Base-by-base conservation (phyloP, 2,888 invertebrate genomes). In the Orthosia incerta region DNA sequence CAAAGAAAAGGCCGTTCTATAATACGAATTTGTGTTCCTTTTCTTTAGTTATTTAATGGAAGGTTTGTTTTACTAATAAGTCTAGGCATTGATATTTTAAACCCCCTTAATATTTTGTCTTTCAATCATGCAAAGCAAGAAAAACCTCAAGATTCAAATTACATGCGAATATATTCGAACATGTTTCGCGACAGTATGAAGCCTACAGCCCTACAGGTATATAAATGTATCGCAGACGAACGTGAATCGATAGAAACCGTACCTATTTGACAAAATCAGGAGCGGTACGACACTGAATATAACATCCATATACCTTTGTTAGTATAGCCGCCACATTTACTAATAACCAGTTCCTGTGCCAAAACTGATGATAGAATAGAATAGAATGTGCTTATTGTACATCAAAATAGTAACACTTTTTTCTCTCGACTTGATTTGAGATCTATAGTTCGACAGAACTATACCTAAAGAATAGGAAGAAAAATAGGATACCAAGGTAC, bases 241-340 rank as follows among this genome's bases (percentile, higher is more conserved):
- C 3, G 1, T 23, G 23, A 74, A 80, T 76, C 59, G 59, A 80
- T 64, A 74, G 45, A 75, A 80, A 50, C n/a, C 63, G n/a, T 64
- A 39, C 39, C 39, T 9, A 64, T 64, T 80, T 64, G 63, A 46
- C 59, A 56, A 69, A 68, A 81, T 60, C 51, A 20, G 55, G 57
- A 59, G 26, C 45, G 56, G n/a, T n/a, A 23, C 53, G 46, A n/a
- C 48, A 23, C 18, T 18, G 61, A 80, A 66, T 18, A 26, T 31
- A 62, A 48, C 16, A 75, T 65, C 20, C 13, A 31, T n/a, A 55
- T 12, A n/a, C n/a, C 2, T 18, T 7, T 7, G 20, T 31, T 50
- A 15, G 26, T 53, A 46, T 4, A 26, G 20, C 11, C 12, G 0
- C 16, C n/a, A 18, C 12, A 55, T 48, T 76, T 20, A 39, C 3